These are phyloP conservation scores for Protonibea diacanthus DNA, from an alignment of 2,797 vertebrate genomes.

Conservation along the genomic window DNA sequence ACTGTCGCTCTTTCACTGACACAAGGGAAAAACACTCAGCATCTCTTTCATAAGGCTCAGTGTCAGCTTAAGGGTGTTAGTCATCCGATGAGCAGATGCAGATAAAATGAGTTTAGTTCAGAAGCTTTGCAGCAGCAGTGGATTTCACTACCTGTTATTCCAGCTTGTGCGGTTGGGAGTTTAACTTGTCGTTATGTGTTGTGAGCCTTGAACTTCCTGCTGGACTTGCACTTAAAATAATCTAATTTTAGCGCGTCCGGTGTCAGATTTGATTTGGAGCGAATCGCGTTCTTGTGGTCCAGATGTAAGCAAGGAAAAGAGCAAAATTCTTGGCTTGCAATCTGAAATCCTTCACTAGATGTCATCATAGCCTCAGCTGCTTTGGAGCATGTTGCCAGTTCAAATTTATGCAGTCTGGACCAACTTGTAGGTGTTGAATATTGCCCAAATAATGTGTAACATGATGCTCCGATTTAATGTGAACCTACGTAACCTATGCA, in stretches of 20 bases:
- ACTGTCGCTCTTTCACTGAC: slow-evolving; percentile 75
- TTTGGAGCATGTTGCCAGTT: background rate
- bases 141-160: slow-evolving; percentile 23
- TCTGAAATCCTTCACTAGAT: slow-evolving; percentile 73
- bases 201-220: background rate
- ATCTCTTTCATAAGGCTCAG: slow-evolving; percentile 53
- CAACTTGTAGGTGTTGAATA: slow-evolving; percentile 19
- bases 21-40: slow-evolving; percentile 45
- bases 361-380: slow-evolving; percentile 66
- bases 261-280: slow-evolving; percentile 21
- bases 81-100: slow-evolving; percentile 53
- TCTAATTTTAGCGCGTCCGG: background rate
- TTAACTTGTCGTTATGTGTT: background rate
- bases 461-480: slow-evolving; percentile 20
- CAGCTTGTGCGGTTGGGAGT: background rate
- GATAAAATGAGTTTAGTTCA: slow-evolving; percentile 36
- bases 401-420: slow-evolving; percentile 14
- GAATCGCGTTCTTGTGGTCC: slow-evolving; percentile 16
- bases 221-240: background rate
- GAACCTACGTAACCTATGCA: slow-evolving; percentile 15
- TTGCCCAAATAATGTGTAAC: slow-evolving; percentile 31
- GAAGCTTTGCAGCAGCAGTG: slow-evolving; percentile 4
- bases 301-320: slow-evolving; percentile 7
- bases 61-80: slow-evolving; percentile 41
- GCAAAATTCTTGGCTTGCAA: slow-evolving; percentile 27